These are phyloP conservation scores for Rallus crepitans DNA, from an alignment of 2,797 vertebrate species.

Conservation along the genomic window DNA sequence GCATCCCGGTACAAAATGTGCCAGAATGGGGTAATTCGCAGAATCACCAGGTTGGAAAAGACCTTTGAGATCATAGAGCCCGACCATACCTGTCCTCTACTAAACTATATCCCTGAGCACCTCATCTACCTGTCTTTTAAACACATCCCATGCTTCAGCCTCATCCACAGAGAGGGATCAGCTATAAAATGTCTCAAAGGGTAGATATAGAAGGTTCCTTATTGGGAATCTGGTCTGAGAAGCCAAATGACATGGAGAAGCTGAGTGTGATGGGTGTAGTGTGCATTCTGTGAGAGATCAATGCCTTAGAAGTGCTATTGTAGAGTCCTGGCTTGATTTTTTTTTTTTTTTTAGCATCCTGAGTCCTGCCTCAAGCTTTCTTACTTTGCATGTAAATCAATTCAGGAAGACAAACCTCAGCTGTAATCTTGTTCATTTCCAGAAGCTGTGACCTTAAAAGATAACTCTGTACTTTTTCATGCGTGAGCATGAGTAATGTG, in stretches of 20 bases:
- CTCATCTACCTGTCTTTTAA: too few relatives aligned
- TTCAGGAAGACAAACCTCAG: too few relatives aligned
- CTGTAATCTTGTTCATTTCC: neutral
- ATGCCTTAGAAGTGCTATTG: neutral
- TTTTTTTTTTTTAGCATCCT: accelerated
- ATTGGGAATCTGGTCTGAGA: neutral
- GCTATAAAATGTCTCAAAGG: neutral
- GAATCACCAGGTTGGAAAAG: too few relatives aligned
- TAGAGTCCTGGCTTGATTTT: neutral
- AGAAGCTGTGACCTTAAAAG: neutral
- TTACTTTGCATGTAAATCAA: neutral
- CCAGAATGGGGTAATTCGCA: neutral
- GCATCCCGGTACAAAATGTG: neutral
- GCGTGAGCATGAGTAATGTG: neutral
- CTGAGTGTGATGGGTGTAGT: neutral
- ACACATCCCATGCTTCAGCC: too few relatives aligned
- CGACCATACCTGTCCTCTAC: too few relatives aligned
- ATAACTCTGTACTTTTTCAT: neutral
- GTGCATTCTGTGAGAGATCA: neutral
- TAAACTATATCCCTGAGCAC: too few relatives aligned
- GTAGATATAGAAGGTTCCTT: neutral
- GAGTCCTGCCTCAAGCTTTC: neutral
- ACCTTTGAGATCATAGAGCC: too few relatives aligned
- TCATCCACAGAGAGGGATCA: neutral
- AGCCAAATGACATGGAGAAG: neutral